Percentiles rank a stretch among this genome's conserved stretches.
These are phyloP conservation scores for Yponomeuta cagnagella DNA, from an alignment of 2,888 invertebrate genomes.

Conservation along the genomic window DNA sequence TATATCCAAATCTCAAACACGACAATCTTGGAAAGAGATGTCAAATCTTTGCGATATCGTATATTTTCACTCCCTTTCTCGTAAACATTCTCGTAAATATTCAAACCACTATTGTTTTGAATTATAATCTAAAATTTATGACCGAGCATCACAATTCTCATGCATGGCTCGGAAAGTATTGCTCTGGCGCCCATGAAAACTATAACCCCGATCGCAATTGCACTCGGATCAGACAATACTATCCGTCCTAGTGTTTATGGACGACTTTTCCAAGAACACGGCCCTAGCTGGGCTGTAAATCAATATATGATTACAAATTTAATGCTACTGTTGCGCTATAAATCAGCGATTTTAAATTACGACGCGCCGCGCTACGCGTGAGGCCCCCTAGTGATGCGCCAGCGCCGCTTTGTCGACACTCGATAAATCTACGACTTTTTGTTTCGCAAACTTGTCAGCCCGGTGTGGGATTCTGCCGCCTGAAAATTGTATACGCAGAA, in stretches of 20 bases:
- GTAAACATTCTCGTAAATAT: not conserved
- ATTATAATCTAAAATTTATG: not conserved
- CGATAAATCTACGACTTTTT: conserved; percentile 47
- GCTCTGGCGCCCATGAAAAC: not conserved
- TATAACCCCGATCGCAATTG: not conserved
- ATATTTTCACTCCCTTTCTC: no score
- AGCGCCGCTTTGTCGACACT: conserved; percentile 59
- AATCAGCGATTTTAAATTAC: conserved; percentile 74
- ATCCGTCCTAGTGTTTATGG: not conserved
- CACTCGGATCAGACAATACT: not conserved
- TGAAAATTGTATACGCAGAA: not conserved
- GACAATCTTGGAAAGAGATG: no score
- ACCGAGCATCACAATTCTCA: not conserved
- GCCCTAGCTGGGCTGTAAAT: conserved; percentile 58
- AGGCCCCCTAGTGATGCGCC: conserved; percentile 71
- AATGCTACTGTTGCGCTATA: conserved; percentile 74
- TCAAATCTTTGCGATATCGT: no score
- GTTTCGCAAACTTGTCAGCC: conserved; percentile 16
- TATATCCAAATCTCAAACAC: no score
- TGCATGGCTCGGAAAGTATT: not conserved
- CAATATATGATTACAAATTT: conserved; percentile 77
- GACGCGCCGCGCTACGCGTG: conserved; percentile 68
- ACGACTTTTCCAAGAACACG: not conserved
- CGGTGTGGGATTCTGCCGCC: not conserved
- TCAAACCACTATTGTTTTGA: not conserved